These are phyloP conservation scores for Diarsia brunnea DNA, from an alignment of 2,888 invertebrate species.

Conservation along the genomic window DNA sequence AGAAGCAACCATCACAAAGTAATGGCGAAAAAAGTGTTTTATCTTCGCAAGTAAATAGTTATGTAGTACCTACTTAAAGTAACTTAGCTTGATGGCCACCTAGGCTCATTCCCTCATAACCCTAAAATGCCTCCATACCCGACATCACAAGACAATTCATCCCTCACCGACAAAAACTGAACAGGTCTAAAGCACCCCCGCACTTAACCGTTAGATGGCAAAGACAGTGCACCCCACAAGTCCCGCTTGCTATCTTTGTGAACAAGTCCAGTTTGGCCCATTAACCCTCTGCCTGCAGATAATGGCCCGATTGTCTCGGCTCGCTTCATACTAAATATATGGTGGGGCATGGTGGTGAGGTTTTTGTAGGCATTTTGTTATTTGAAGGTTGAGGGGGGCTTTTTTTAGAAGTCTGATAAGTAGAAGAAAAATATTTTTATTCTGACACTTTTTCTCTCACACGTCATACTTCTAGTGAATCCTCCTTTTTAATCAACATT, in stretches of 20 bases:
- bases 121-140: conserved; percentile 14
- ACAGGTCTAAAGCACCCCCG: conserved; percentile 60
- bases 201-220: conserved; percentile 61
- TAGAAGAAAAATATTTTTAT: not conserved
- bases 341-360: conserved; percentile 51
- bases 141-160: conserved; percentile 51
- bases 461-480: not conserved
- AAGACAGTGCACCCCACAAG: conserved; percentile 63
- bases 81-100: not conserved
- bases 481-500: not conserved
- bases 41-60: not conserved
- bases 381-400: conserved; percentile 10
- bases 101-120: conserved; percentile 12
- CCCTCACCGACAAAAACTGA: conserved; percentile 58
- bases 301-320: conserved; percentile 76
- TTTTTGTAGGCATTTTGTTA: conserved; percentile 58
- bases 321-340: conserved; percentile 72
- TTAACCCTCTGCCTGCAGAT: conserved; percentile 81
- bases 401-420: conserved; percentile 1
- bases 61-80: not conserved
- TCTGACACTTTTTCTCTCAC: not conserved
- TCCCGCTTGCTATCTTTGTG: conserved; percentile 70
- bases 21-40: not conserved
- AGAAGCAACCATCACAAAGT: not conserved
- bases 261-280: conserved; percentile 77